Evolutionary conservation across 1,140 invertebrate species (phyloP).

Genomic region (Heliothis subflexa): DNA sequence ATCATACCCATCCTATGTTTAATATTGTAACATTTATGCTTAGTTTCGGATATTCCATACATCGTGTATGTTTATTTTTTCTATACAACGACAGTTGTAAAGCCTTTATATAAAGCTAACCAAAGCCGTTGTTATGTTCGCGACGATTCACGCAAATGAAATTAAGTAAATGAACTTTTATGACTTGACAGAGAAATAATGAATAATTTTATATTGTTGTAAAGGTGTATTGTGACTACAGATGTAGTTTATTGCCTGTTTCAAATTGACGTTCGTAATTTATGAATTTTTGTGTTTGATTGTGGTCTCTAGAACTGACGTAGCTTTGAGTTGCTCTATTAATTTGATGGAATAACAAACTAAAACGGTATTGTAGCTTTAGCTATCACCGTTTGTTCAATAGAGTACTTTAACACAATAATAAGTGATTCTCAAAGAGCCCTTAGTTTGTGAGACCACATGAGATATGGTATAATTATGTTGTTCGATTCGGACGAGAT

Average conservation of each 20-base stretch:
- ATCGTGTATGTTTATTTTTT: constrained; percentile 47
- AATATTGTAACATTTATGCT: constrained; percentile 35
- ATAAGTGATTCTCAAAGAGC: not conserved
- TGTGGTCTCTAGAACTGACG: constrained; percentile 68
- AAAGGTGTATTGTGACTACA: constrained; percentile 49
- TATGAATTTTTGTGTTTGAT: constrained; percentile 77
- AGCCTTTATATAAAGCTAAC: constrained; percentile 52
- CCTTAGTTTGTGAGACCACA: constrained; percentile 52
- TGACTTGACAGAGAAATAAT: constrained; percentile 47
- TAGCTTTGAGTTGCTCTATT: not conserved
- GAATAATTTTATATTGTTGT: constrained; percentile 49
- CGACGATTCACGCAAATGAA: constrained; percentile 70
- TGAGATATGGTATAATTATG: constrained; percentile 48
- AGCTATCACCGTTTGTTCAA: not conserved
- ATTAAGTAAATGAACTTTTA: constrained; percentile 76
- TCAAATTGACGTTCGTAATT: constrained; percentile 74
- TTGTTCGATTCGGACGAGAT: constrained; percentile 47
- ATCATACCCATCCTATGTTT: constrained; percentile 57
- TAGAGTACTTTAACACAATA: not conserved
- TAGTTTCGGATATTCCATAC: constrained; percentile 42
- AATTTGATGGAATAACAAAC: too few relatives aligned
- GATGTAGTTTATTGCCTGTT: constrained; percentile 72
- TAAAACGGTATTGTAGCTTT: not conserved
- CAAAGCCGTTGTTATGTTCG: constrained; percentile 51
- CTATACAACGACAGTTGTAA: constrained; percentile 55